Percentiles rank a stretch among this genome's conserved stretches.
phyloP scores from a whole-genome alignment of 2,113 vertebrate genomes.

The Pelobates fuscus region DNA sequence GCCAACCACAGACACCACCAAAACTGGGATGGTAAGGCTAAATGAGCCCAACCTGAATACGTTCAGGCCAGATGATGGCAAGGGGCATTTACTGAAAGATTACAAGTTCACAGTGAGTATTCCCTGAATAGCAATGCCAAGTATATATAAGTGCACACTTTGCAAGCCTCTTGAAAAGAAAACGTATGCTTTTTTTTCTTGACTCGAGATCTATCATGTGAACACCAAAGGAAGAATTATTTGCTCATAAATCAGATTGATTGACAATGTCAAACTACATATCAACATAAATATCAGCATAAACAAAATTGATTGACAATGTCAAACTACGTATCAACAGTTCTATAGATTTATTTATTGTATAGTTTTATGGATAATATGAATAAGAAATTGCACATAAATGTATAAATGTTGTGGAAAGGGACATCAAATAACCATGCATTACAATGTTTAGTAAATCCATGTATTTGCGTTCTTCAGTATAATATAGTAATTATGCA shows the following conservation, averaged over 20 bases:
- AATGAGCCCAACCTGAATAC: background rate
- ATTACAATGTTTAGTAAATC: background rate
- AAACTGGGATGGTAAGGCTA: background rate
- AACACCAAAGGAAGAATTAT: constrained; percentile 1
- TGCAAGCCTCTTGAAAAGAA: background rate
- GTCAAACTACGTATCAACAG: too few relatives aligned
- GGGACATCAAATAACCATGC: background rate
- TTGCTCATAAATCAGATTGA: too few relatives aligned
- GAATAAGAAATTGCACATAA: background rate
- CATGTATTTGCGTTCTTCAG: too few relatives aligned
- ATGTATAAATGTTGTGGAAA: background rate
- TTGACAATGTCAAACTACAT: too few relatives aligned
- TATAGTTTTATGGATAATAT: background rate
- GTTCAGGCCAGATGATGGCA: background rate
- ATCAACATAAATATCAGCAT: too few relatives aligned
- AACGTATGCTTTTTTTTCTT: background rate
- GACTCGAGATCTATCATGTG: too few relatives aligned
- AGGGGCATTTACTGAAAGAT: background rate
- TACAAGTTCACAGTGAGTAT: background rate
- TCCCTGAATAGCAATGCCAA: background rate
- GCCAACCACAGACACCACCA: background rate
- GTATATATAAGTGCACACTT: background rate
- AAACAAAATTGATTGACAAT: too few relatives aligned
- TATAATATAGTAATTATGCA: too few relatives aligned
- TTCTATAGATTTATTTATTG: background rate